A percentile compares a stretch with the other conserved stretches of the same genome.
Evolutionary conservation across 2,113 vertebrate genomes (phyloP).

Genomic region (Tenrec ecaudatus): DNA sequence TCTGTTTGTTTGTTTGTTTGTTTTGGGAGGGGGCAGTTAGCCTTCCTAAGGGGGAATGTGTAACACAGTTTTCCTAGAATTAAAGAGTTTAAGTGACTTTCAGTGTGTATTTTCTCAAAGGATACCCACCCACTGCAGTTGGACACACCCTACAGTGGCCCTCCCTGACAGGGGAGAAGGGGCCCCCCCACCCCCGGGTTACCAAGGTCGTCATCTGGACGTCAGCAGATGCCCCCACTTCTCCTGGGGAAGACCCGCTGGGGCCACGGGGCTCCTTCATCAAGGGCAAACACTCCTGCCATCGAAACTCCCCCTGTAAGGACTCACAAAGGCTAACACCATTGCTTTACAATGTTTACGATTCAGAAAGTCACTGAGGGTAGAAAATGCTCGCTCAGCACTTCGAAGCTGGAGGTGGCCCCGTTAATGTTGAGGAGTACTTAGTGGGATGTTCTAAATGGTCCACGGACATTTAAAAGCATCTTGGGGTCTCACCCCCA

Average conservation of each 20-base stretch:
- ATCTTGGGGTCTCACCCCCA: constrained; percentile 31
- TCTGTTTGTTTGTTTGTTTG: too few relatives aligned
- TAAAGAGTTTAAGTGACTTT: constrained; percentile 27
- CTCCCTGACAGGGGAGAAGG: neutral
- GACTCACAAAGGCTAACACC: constrained; percentile 56
- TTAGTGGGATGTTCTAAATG: constrained; percentile 44
- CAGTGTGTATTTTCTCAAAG: constrained; percentile 63
- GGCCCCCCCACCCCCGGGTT: too few relatives aligned
- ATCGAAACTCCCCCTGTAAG: neutral
- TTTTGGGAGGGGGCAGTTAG: constrained; percentile 20
- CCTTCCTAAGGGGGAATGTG: neutral
- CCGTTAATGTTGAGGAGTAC: constrained; percentile 32
- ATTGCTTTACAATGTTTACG: constrained; percentile 68
- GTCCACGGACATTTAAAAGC: constrained; percentile 57
- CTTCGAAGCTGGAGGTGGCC: constrained; percentile 47
- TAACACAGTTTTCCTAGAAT: constrained; percentile 45
- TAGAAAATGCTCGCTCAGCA: constrained; percentile 46
- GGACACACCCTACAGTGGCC: neutral
- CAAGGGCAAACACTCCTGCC: neutral
- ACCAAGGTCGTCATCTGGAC: neutral
- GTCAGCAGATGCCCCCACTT: neutral
- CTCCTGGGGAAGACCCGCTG: neutral
- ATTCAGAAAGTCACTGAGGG: constrained; percentile 62
- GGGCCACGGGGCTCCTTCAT: neutral
- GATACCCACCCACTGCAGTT: neutral